Percentiles rank a stretch among this genome's conserved stretches.
These are phyloP conservation scores for Eupelmus urozonus DNA, from an alignment of 2,888 invertebrate species.

Conservation along the genomic window DNA sequence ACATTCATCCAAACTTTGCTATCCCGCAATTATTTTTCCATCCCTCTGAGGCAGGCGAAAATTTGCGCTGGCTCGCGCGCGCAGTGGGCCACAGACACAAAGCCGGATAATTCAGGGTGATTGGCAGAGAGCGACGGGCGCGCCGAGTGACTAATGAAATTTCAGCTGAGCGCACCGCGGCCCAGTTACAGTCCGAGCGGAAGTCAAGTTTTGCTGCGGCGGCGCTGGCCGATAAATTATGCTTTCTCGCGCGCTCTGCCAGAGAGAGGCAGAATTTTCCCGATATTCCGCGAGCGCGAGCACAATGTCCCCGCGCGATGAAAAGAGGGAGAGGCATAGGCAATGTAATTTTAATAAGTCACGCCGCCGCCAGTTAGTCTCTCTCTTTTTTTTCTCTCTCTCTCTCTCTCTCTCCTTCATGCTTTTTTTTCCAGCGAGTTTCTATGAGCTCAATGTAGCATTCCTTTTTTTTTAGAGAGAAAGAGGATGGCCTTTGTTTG, in stretches of 20 bases:
- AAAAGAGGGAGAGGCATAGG: background rate
- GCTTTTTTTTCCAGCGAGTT: slow-evolving; percentile 20
- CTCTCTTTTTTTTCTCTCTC: slow-evolving; percentile 33
- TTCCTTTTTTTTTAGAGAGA: background rate
- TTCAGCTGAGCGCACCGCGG: no score
- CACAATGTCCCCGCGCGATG: slow-evolving; percentile 28
- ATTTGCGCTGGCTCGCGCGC: slow-evolving; percentile 4
- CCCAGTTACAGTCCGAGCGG: slow-evolving; percentile 30
- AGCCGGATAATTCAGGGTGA: slow-evolving; percentile 51
- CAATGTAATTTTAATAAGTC: slow-evolving; percentile 57
- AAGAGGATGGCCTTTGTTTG: slow-evolving; percentile 31
- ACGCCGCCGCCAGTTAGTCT: slow-evolving; percentile 35
- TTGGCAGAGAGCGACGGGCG: slow-evolving; percentile 28
- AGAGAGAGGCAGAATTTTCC: slow-evolving; percentile 21
- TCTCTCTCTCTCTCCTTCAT: no score
- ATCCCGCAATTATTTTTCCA: slow-evolving; percentile 23
- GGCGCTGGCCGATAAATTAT: slow-evolving; percentile 48
- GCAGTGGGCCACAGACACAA: slow-evolving; percentile 22
- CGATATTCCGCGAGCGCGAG: slow-evolving; percentile 27
- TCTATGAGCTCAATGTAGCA: background rate
- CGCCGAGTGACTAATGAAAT: slow-evolving; percentile 56
- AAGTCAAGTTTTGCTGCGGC: slow-evolving; percentile 29
- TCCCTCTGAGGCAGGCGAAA: background rate
- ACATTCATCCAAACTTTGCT: background rate
- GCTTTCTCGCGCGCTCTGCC: slow-evolving; percentile 39